Conservation (phyloP, 2,888 invertebrate genomes). For the Platycnemis pennipes region DNA sequence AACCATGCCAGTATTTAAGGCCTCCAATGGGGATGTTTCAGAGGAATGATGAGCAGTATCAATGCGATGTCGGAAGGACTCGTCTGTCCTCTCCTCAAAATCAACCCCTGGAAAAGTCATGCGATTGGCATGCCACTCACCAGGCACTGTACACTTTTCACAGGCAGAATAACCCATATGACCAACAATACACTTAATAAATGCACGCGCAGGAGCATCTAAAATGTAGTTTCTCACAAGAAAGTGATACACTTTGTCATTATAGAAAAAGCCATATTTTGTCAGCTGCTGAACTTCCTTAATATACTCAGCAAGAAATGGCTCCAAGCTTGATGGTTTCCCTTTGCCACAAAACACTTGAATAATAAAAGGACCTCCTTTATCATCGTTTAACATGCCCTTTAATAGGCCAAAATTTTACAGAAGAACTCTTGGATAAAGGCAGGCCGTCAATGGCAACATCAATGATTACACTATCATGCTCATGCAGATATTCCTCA, state of each 20-base stretch:
- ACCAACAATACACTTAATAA: neutral
- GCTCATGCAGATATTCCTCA: neutral
- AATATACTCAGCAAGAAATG: neutral
- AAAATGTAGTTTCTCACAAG: neutral
- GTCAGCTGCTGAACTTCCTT: neutral
- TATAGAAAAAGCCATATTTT: neutral
- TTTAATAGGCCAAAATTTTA: neutral
- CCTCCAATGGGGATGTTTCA: neutral
- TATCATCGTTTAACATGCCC: neutral
- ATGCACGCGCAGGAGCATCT: neutral
- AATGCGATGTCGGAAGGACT: neutral
- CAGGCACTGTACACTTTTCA: neutral
- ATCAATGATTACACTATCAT: neutral
- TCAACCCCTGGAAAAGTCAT: neutral
- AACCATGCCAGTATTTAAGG: neutral
- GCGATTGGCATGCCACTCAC: neutral
- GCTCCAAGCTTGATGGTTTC: neutral
- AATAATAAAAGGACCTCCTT: neutral
- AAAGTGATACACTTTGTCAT: neutral
- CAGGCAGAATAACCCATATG: neutral
- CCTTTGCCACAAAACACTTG: neutral
- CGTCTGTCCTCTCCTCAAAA: neutral
- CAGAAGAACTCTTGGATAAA: neutral
- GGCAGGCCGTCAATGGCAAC: neutral
- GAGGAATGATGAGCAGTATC: neutral